A percentile compares a stretch with the other conserved stretches of the same genome.
Conservation (phyloP, 2,113 vertebrate species). For the Saccopteryx bilineata region DNA sequence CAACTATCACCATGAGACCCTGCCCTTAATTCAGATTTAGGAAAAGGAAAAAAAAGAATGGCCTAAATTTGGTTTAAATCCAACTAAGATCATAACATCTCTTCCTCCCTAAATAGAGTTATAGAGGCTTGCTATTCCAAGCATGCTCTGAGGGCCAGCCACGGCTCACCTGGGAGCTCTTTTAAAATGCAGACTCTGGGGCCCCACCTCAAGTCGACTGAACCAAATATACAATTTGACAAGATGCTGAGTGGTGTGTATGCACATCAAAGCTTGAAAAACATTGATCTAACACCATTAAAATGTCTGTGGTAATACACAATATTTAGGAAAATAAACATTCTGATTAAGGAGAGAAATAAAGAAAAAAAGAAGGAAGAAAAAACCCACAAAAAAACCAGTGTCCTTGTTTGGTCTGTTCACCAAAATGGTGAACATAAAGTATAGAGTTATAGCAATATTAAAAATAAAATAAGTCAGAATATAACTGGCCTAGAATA, state of each 20-base stretch:
- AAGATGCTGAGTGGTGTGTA: neutral
- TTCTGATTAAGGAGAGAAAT: neutral
- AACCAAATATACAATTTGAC: neutral
- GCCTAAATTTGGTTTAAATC: neutral
- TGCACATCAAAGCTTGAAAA: neutral
- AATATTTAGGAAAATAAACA: neutral
- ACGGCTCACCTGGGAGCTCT: neutral
- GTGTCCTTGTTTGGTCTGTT: neutral
- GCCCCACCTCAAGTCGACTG: neutral
- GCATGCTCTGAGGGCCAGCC: neutral
- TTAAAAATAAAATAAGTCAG: conserved; percentile 9
- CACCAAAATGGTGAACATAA: neutral
- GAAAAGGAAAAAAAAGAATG: neutral
- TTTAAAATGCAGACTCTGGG: neutral
- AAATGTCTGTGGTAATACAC: neutral
- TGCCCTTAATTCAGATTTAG: conserved; percentile 19
- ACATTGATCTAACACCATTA: neutral
- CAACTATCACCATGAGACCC: conserved; percentile 50
- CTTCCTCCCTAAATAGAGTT: neutral
- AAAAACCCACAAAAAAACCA: neutral
- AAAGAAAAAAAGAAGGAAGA: neutral
- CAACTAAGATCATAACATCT: neutral
- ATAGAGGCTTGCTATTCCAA: neutral
- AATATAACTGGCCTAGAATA: neutral
- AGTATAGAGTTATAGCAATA: neutral